phyloP scores from a whole-genome alignment of 2,797 vertebrate genomes.

The Microtus agrestis region DNA sequence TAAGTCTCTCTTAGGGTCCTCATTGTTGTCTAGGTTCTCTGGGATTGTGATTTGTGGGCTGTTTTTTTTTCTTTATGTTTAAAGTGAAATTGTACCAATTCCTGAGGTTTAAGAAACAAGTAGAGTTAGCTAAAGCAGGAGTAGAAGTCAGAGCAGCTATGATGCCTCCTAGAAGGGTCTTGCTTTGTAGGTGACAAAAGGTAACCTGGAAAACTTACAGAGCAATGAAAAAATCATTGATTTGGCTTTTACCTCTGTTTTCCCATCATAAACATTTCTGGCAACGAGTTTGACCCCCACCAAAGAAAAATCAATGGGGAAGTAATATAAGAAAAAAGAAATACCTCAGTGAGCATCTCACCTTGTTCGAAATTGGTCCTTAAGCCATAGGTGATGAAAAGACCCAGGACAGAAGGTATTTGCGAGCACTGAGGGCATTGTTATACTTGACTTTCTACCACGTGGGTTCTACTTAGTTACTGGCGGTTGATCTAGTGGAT shows the following conservation, averaged over 20 bases:
- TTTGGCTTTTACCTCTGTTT: neutral
- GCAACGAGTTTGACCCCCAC: neutral
- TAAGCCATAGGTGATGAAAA: neutral
- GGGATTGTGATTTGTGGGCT: too few species aligned
- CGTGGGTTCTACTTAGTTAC: neutral
- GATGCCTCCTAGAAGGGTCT: neutral
- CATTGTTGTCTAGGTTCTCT: too few species aligned
- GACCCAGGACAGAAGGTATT: neutral
- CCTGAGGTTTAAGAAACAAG: neutral
- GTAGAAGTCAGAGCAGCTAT: neutral
- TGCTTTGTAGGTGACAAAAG: neutral
- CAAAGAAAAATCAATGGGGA: neutral
- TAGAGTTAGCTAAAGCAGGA: neutral
- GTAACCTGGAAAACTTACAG: neutral
- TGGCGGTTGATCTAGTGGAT: conserved; percentile 39
- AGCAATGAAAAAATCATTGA: neutral
- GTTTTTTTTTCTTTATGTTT: too few species aligned
- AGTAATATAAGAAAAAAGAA: neutral
- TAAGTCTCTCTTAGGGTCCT: too few species aligned
- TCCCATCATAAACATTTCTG: neutral
- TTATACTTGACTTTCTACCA: neutral
- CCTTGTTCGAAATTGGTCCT: neutral
- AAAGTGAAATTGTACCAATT: neutral
- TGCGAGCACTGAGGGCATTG: neutral
- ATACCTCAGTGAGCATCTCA: neutral